A percentile compares a stretch with the other conserved stretches of the same genome.
Conservation (phyloP, 2,888 invertebrate species). For the Dioctria linearis region DNA sequence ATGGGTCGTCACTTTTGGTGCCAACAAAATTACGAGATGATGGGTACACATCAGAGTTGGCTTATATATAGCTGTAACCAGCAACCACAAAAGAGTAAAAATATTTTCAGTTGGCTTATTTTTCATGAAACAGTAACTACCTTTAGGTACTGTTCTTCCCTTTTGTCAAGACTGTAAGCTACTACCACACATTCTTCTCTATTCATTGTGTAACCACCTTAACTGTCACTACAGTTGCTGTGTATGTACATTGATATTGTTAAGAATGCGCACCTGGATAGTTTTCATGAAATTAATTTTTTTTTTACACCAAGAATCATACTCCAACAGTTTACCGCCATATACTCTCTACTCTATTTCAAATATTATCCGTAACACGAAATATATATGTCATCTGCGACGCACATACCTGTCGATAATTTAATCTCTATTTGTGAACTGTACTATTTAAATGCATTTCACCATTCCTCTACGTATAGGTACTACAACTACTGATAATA, state of each 20-base stretch:
- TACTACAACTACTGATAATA: neutral
- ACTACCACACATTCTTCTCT: neutral
- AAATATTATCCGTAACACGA: neutral
- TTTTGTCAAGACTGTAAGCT: neutral
- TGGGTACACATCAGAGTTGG: too few relatives aligned
- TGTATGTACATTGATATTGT: slow-evolving; percentile 2
- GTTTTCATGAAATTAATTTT: slow-evolving; percentile 36
- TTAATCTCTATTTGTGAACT: neutral
- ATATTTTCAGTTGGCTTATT: slow-evolving; percentile 4
- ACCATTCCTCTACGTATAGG: neutral
- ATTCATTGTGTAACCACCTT: too few relatives aligned
- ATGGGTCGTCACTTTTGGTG: too few relatives aligned
- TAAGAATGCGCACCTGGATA: slow-evolving; percentile 31
- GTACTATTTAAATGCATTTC: neutral
- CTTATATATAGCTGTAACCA: neutral
- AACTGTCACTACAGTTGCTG: neutral
- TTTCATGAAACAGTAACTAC: neutral
- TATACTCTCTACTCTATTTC: neutral
- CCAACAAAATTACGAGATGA: too few relatives aligned
- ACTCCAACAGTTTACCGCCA: slow-evolving; percentile 4
- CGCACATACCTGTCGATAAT: neutral
- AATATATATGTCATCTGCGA: neutral
- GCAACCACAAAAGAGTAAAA: neutral
- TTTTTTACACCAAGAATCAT: slow-evolving; percentile 20
- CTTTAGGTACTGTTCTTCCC: neutral